Base-by-base conservation (phyloP, 2,797 vertebrate species). In the Coregonus sp. region DNA sequence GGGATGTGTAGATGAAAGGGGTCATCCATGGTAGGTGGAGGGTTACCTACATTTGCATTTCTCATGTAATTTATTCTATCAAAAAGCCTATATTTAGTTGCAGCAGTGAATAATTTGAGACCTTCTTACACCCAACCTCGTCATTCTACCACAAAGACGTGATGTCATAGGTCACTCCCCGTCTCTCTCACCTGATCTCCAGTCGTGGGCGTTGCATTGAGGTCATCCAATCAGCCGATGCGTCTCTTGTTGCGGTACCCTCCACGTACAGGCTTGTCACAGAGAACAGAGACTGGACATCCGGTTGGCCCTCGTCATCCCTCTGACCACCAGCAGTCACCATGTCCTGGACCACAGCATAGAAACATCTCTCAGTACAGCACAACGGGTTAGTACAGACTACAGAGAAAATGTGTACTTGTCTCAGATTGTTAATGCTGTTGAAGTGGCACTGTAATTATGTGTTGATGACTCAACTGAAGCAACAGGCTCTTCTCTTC, bases 11-110 rank as follows among this genome's bases (percentile, higher is more conserved):
- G 40, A 47, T 35, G 33, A 9, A 16, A 68, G 25, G 47, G 11
- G 20, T 94, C 89, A 96, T 76, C 94, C 93, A 0, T 94, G 95
- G 0, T 94, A 94, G 0, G 93, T 90, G 15, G 93, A 94, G 50
- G 93, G 86, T 5, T 18, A 56, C 52, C 52, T 56, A 61, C 5
- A 20, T 61, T 61, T 20, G 6, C 56, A 61, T 61, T 61, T 61
- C 18, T 20, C n/a, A n/a, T 20, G 56, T 20, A 6, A 2, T 16
- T 18, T 18, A 51, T 5, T 56, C 15, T 18, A 56, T 18, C 15
- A n/a, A 61, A 61, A 61, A 20, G 56, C 18, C 56, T 61, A n/a
- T 7, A 20, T 61, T 61, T 20, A 61, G 18, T 61, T 61, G 1
- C 56, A 61, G 56, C 7, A 61, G 56, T 61, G 56, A 25, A 25